Evolutionary conservation across 2,113 vertebrate species (phyloP), one percentile per base, ranked within the genome.

Genomic region (Gymnocephalus cernua): DNA sequence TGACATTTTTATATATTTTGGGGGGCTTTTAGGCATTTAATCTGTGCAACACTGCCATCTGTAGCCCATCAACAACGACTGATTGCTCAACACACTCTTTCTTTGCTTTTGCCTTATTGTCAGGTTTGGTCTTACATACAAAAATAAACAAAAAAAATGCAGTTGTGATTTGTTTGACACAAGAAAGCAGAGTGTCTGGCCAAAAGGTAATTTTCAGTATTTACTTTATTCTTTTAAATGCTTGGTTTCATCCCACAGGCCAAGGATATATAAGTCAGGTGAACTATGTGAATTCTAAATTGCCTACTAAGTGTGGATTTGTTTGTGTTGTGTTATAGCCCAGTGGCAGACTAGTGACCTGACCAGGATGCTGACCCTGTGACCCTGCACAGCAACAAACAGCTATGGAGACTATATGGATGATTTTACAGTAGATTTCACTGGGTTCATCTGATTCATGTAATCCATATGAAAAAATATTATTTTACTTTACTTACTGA

Each of bases 11-110:
- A 0, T 8, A 18, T n/a, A 27, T 53, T 66, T 41, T 41, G 9
- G 19, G 48, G 5, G 16, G 16, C 0, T 44, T 76, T 57, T 71
- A 62, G 38, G 21, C 8, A 9, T 25, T 35, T 21, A 14, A 54
- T 81, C 58, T 86, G 83, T 71, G 47, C 86, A 91, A 83, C 80
- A 89, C 84, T 88, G 90, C 90, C 93, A 92, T 80, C 92, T 93
- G 67, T 63, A 77, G 90, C 66, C 77, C 54, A 78, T 51, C 16
- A 57, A 51, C 23, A 23, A n/a, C 23, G 48, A 48, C 6, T 53
- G 68, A 47, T 59, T 57, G 18, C 79, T 51, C 23, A 50, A 84
- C 41, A 80, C 59, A 68, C 50, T 3, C 56, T 74, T 58, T 82
- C 19, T 65, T 66, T 58, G 4, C 29, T 81, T 63, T 64, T 68